Percentiles rank a stretch among this genome's conserved stretches.
These are phyloP conservation scores for Sebastes nivosus DNA, from an alignment of 2,797 vertebrate genomes.

Conservation along the genomic window DNA sequence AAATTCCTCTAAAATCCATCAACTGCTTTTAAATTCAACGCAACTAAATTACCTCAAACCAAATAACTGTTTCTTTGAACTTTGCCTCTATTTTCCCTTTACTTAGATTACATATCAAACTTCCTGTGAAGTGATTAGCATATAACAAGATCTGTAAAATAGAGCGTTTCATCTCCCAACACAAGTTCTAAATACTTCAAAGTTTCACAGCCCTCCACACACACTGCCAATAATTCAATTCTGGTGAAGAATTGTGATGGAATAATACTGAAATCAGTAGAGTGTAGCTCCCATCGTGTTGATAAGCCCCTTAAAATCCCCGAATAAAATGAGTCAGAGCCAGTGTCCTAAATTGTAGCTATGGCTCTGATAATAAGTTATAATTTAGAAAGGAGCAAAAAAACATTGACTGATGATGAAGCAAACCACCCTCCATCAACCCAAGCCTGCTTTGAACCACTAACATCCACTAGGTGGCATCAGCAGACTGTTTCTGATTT, in stretches of 20 bases:
- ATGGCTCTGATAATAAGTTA: not conserved
- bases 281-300: not conserved
- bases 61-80: not conserved
- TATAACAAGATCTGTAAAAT: not conserved
- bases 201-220: not conserved
- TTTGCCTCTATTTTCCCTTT: not conserved
- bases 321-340: not conserved
- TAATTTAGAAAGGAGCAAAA: not conserved
- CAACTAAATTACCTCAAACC: not conserved
- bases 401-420: not conserved
- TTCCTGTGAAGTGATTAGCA: not conserved
- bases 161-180: not conserved
- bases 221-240: not conserved
- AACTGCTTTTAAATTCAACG: not conserved
- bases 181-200: not conserved
- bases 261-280: not conserved
- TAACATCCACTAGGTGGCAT: constrained; percentile 61
- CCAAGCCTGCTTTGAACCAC: not conserved
- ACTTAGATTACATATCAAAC: not conserved
- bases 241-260: not conserved
- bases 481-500: constrained; percentile 6
- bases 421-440: not conserved
- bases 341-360: not conserved
- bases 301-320: not conserved
- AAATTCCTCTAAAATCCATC: not conserved